Base-by-base conservation (phyloP, 2,888 invertebrate species). In the Rhamnusium bicolor region DNA sequence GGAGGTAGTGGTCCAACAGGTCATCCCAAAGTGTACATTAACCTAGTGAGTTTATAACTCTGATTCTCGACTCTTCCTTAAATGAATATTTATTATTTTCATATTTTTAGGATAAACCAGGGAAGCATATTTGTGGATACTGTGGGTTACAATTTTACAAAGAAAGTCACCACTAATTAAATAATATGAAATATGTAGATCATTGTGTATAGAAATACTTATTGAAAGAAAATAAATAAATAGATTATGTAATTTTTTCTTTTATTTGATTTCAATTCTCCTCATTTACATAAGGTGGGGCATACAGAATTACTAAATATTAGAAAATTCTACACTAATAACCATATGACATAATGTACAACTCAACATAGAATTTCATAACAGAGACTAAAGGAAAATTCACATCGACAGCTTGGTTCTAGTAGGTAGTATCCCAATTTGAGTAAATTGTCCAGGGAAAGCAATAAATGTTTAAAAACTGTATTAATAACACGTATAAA, bases 11-110 rank as follows among this genome's bases (percentile, higher is more conserved):
- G 97, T 2, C 95, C 97, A 0, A 92, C 97, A 56, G 99, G 99
- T 8, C 99, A 99, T 89, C 99, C 99, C 6, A 95, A 96, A 90
- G 97, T 99, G 71, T 99, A 94, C 87, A 99, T 99, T 75, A 99
- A 99, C 90, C 90, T 99, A 92, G 98, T 98, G 91, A 89, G 77
- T 76, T 40, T 49, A 49, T 29, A 18, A 18, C 5, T 40, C 29
- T 40, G n/a, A 12, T 40, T 7, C 8, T 32, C 0, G 1, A 1
- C 4, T 40, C 1, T n/a, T 40, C 12, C 12, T 14, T n/a, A 40
- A 4, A 12, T 8, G 1, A 58, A 14, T 67, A 62, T 21, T 67
- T 54, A 21, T 12, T 29, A 32, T 12, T 65, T n/a, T 29, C 65
- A 54, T 67, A 54, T 73, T 75, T 40, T 61, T 40, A 98, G 98